These are phyloP conservation scores for Drosophila arawakana DNA, from an alignment of 1,140 invertebrate genomes.

Conservation along the genomic window DNA sequence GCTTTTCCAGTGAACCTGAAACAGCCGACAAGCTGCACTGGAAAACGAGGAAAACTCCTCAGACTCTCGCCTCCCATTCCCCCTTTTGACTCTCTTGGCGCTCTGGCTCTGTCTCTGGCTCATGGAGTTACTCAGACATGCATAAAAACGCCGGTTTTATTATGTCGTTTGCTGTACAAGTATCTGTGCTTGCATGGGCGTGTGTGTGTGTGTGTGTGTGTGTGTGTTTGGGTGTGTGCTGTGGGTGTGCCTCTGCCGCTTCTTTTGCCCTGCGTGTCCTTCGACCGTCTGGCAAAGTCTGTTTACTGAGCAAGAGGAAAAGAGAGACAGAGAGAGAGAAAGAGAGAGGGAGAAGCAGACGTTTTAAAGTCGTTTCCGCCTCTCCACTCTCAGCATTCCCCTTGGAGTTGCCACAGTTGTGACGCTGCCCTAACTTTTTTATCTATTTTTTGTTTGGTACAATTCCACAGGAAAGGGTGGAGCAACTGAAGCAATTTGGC, in stretches of 20 bases:
- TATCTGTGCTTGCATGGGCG: constrained; percentile 15
- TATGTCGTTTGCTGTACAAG: constrained; percentile 66
- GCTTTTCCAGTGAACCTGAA: constrained; percentile 76
- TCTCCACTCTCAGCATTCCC: too few relatives aligned
- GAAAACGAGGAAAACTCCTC: constrained; percentile 25
- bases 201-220: constrained; percentile 43
- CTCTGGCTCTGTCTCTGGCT: constrained; percentile 67
- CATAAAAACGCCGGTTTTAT: constrained; percentile 83
- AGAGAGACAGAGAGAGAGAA: constrained; percentile 12
- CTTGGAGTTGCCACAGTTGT: neutral
- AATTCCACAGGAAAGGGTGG: neutral
- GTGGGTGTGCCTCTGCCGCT: constrained; percentile 32
- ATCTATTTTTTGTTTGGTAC: constrained; percentile 24
- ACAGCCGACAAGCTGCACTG: constrained; percentile 60
- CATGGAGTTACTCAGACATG: constrained; percentile 82
- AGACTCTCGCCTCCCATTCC: constrained; percentile 1
- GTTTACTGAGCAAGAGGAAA: constrained; percentile 9
- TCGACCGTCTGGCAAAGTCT: constrained; percentile 51
- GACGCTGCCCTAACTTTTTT: constrained; percentile 23
- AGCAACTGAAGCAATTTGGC: constrained; percentile 52
- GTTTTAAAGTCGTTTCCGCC: constrained; percentile 28
- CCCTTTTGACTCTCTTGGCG: constrained; percentile 46
- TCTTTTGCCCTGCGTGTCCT: constrained; percentile 35
- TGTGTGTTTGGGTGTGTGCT: constrained; percentile 28
- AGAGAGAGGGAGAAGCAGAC: constrained; percentile 41